phyloP scores from a whole-genome alignment of 2,113 vertebrate species.

The Callipepla squamata region DNA sequence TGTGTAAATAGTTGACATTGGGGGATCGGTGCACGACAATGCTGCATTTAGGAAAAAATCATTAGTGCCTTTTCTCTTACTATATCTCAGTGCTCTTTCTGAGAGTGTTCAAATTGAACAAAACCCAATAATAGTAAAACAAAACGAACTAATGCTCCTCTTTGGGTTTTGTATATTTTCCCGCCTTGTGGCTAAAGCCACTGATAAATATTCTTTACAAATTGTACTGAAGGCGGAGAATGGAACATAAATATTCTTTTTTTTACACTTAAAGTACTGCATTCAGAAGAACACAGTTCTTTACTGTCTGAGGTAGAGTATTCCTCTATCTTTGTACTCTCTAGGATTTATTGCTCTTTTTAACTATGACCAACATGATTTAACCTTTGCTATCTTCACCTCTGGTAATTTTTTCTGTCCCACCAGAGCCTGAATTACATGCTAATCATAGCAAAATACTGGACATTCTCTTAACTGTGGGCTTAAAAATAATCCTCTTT shows the following conservation, averaged over 20 bases:
- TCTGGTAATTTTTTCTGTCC: neutral
- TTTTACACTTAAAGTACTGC: constrained; percentile 25
- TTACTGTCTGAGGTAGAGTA: constrained; percentile 29
- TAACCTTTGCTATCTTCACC: constrained; percentile 20
- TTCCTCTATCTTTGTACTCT: constrained; percentile 2
- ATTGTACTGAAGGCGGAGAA: neutral
- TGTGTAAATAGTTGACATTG: constrained; percentile 30
- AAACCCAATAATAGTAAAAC: neutral
- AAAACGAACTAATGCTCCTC: constrained; percentile 3
- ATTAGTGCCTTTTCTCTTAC: constrained; percentile 47
- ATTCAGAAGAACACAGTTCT: constrained; percentile 45
- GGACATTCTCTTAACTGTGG: neutral
- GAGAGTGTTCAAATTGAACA: neutral
- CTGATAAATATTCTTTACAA: constrained; percentile 61
- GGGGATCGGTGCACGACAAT: neutral
- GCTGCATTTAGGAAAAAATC: constrained; percentile 15
- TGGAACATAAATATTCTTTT: constrained; percentile 39
- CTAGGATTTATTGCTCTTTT: constrained; percentile 2
- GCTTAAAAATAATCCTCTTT: constrained; percentile 38
- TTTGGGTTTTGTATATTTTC: neutral
- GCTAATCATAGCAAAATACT: constrained; percentile 17
- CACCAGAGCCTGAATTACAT: neutral
- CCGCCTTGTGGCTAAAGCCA: constrained; percentile 8
- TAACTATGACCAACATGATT: constrained; percentile 35
- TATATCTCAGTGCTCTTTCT: neutral